Evolutionary conservation across 2,113 vertebrate species (phyloP), one percentile per base, ranked within the genome.

Genomic region (Oncorhynchus gorbuscha): DNA sequence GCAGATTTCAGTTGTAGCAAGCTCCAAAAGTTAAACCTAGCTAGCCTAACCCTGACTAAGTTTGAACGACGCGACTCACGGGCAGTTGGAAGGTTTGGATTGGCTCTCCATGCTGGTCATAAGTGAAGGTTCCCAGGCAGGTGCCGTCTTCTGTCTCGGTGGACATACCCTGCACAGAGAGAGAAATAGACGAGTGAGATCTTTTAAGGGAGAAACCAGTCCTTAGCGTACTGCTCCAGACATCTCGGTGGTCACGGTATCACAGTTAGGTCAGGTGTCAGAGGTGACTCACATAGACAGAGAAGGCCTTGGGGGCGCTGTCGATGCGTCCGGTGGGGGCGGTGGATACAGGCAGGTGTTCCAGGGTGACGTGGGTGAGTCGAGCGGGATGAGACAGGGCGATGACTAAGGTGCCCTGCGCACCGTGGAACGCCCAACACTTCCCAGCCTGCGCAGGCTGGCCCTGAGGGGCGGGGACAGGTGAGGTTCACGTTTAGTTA

Each of bases 341-440:
- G 82, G 96, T 91, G 28, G 91, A 92, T 79, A 88, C 95, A 0
- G 98, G 94, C 79, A 99, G 93, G 59, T 99, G 97, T 78, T 99
- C 97, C 78, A 99, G 86, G 0, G 96, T 97, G 80, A 98, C 95
- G 0, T 97, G 95, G 0, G 87, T 97, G 74, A 96, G 95, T 22
- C 2, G 90, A 80, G 97, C 92, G 2, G 89, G 84, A 76, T 95
- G 89, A 1, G 97, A 95, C 6, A 99, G 94, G 0, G 94, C 93
- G 79, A 99, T 93, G 75, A 98, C 89, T 0, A 96, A 95, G 12
- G 95, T 95, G 71, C 97, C 97, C 70, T 96, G 93, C 12, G 94
- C 93, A 1, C 97, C 97, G 30, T 94, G 94, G 62, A 99, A 99
- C 0, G 97, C 95, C 98, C 97, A 99, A 77, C 97, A 99, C 76